Conservation (phyloP, 2,888 invertebrate genomes). For the Amaurobius ferox region DNA sequence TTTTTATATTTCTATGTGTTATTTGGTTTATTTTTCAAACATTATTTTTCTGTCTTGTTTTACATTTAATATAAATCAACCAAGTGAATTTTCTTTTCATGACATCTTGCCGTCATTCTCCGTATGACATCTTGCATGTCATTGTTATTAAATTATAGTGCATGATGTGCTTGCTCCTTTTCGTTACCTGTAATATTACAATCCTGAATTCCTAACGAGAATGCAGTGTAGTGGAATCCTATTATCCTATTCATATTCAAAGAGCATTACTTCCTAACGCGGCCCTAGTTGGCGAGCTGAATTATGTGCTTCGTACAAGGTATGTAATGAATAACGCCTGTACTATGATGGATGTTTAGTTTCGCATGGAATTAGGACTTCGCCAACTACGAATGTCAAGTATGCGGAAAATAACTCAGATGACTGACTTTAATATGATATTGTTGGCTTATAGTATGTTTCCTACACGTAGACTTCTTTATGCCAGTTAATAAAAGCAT, state of each 20-base stretch:
- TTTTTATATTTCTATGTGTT: too few relatives aligned
- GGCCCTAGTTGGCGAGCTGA: conserved; percentile 2
- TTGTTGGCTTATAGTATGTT: background rate
- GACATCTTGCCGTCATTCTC: too few relatives aligned
- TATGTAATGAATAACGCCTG: background rate
- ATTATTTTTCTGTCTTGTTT: too few relatives aligned
- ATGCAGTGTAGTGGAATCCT: background rate
- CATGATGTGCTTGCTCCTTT: too few relatives aligned
- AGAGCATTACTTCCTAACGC: background rate
- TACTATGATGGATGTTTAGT: background rate
- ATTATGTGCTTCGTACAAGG: background rate
- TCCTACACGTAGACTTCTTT: background rate
- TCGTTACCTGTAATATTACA: background rate
- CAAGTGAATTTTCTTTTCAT: too few relatives aligned
- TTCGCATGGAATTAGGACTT: background rate
- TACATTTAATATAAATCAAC: too few relatives aligned
- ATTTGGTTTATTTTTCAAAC: too few relatives aligned
- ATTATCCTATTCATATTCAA: conserved; percentile 9
- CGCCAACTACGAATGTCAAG: background rate
- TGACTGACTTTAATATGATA: background rate
- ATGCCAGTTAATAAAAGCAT: too few relatives aligned
- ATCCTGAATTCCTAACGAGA: background rate
- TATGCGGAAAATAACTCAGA: background rate
- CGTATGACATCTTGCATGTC: too few relatives aligned
- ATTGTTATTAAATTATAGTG: too few relatives aligned